Percentiles rank a stretch among this genome's conserved stretches.
phyloP scores from a whole-genome alignment of 2,113 vertebrate species.

The Heterotis niloticus region DNA sequence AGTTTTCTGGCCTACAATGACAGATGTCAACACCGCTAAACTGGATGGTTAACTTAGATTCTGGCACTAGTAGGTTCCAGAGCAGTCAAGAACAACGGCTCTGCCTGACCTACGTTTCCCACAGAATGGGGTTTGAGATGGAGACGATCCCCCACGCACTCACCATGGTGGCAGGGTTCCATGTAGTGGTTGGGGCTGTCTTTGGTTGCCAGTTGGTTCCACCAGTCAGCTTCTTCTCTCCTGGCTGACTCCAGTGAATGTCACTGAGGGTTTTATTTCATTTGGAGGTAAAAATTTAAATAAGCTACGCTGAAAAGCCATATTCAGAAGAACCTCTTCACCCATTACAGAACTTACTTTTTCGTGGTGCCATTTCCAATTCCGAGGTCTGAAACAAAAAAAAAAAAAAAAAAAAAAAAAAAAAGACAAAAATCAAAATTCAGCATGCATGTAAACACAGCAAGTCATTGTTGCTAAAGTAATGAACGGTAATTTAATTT shows the following conservation, averaged over 20 bases:
- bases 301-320: background rate
- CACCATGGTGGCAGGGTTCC: slow-evolving; percentile 88
- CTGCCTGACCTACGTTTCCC: too few species aligned
- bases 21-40: too few species aligned
- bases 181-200: slow-evolving; percentile 87
- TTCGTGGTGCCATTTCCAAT: slow-evolving; percentile 89
- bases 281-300: background rate
- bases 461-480: background rate
- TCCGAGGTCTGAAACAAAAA: slow-evolving; percentile 74
- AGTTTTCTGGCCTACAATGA: too few species aligned
- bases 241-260: slow-evolving; percentile 93
- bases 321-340: background rate
- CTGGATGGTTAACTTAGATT: too few species aligned
- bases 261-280: slow-evolving; percentile 62
- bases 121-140: background rate
- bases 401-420: background rate
- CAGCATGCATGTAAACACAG: background rate
- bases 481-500: background rate
- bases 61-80: too few species aligned
- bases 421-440: background rate
- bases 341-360: slow-evolving; percentile 69
- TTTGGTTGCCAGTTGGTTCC: slow-evolving; percentile 94
- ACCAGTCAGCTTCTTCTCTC: slow-evolving; percentile 90
- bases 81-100: too few species aligned
- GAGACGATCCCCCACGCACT: slow-evolving; percentile 48